Evolutionary conservation across 2,797 vertebrate genomes (phyloP).

Genomic region (Lepidocolaptes lacrymiger): DNA sequence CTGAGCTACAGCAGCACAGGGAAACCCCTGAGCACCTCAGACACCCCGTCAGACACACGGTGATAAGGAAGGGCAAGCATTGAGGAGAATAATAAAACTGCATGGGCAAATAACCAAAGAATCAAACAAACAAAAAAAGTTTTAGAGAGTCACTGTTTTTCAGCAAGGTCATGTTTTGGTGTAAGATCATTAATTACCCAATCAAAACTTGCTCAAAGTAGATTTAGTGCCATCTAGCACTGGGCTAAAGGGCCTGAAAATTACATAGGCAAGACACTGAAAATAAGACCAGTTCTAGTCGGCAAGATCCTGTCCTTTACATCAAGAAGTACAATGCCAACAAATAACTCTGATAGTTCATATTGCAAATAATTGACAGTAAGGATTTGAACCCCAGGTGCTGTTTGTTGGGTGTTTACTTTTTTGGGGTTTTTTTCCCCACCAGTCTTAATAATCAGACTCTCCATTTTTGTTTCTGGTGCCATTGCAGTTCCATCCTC

Average conservation of each 20-base stretch:
- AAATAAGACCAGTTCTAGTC: neutral
- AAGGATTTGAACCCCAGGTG: neutral
- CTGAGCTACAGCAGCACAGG: neutral
- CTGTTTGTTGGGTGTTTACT: neutral
- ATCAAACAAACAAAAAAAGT: neutral
- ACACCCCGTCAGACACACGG: neutral
- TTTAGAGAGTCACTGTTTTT: too few species aligned
- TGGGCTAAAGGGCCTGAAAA: neutral
- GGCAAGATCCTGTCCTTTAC: neutral
- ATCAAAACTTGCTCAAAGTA: neutral
- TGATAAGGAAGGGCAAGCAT: neutral
- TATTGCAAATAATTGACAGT: neutral
- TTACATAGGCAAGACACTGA: neutral
- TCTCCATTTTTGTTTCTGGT: neutral
- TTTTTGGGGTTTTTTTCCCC: accelerated
- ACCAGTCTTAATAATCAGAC: neutral
- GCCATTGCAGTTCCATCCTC: neutral
- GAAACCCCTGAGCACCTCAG: neutral
- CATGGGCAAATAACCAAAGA: neutral
- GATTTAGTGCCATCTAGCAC: neutral
- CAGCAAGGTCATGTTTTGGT: neutral
- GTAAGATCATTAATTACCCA: neutral
- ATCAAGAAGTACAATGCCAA: neutral
- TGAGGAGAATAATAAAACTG: neutral
- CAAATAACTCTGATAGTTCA: neutral